Evolutionary conservation across 2,113 vertebrate species (phyloP).

Genomic region (Nothobranchius furzeri): DNA sequence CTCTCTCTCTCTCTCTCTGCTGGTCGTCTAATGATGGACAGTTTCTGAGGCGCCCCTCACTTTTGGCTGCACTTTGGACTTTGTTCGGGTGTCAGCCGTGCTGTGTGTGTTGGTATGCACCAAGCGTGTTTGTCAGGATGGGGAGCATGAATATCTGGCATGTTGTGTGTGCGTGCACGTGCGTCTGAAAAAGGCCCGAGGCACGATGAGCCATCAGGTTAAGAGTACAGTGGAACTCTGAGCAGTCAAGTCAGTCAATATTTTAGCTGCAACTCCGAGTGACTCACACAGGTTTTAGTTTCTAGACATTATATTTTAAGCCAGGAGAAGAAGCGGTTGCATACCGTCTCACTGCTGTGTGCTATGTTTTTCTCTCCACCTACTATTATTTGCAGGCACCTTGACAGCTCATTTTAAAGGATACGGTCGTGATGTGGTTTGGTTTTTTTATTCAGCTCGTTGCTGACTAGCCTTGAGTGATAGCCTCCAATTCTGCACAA

Average conservation of each 20-base stretch:
- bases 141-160: slow-evolving; percentile 9
- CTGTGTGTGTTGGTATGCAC: slow-evolving; percentile 17
- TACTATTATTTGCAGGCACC: background rate
- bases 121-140: slow-evolving; percentile 5
- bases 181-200: slow-evolving; percentile 34
- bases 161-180: slow-evolving; percentile 2
- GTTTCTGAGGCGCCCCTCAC: slow-evolving; percentile 12
- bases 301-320: slow-evolving; percentile 38
- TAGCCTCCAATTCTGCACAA: background rate
- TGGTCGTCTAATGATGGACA: slow-evolving; percentile 12
- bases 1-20: slow-evolving; percentile 26
- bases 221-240: slow-evolving; percentile 22
- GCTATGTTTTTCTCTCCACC: background rate
- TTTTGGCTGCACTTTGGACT: slow-evolving; percentile 21
- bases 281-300: slow-evolving; percentile 38
- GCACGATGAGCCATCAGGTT: slow-evolving; percentile 22
- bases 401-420: background rate
- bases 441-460: background rate
- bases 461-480: background rate
- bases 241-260: slow-evolving; percentile 39
- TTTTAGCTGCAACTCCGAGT: slow-evolving; percentile 25
- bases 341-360: background rate
- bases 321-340: background rate
- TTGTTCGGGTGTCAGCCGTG: slow-evolving; percentile 22
- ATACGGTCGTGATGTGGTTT: background rate